Conservation (phyloP, 2,888 invertebrate species). For the Coelogynopora nodosa region DNA sequence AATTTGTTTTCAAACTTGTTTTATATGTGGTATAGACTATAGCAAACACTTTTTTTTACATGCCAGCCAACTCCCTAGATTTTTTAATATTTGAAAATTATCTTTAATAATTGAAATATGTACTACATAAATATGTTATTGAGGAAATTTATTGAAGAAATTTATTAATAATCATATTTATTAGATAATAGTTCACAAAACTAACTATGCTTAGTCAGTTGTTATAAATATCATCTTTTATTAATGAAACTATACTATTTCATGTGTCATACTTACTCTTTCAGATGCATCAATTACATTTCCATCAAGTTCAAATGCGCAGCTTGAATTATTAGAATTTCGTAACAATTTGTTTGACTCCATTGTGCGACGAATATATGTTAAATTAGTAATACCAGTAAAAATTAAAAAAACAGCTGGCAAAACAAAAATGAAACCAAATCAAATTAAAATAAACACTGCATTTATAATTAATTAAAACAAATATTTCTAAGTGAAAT, state of each 20-base stretch:
- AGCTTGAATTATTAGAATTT: background rate
- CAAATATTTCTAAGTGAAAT: background rate
- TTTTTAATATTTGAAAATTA: background rate
- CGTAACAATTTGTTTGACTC: background rate
- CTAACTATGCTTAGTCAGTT: background rate
- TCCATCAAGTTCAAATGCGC: background rate
- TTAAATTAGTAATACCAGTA: background rate
- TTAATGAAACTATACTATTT: too few species aligned
- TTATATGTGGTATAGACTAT: too few species aligned
- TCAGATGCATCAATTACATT: background rate
- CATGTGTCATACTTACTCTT: background rate
- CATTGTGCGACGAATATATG: background rate
- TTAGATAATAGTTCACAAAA: background rate
- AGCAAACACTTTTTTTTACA: too few species aligned
- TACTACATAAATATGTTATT: too few species aligned
- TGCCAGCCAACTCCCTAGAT: too few species aligned
- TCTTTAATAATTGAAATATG: background rate
- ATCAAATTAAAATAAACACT: background rate
- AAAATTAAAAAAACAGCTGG: background rate
- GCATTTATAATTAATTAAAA: too few species aligned
- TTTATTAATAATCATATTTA: too few species aligned
- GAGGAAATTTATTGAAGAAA: too few species aligned
- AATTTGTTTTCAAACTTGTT: too few species aligned
- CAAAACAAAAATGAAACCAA: background rate
- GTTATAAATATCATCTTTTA: too few species aligned